A percentile compares a stretch with the other conserved stretches of the same genome.
Evolutionary conservation across 2,888 invertebrate species (phyloP).

Genomic region (Allygus modestus): DNA sequence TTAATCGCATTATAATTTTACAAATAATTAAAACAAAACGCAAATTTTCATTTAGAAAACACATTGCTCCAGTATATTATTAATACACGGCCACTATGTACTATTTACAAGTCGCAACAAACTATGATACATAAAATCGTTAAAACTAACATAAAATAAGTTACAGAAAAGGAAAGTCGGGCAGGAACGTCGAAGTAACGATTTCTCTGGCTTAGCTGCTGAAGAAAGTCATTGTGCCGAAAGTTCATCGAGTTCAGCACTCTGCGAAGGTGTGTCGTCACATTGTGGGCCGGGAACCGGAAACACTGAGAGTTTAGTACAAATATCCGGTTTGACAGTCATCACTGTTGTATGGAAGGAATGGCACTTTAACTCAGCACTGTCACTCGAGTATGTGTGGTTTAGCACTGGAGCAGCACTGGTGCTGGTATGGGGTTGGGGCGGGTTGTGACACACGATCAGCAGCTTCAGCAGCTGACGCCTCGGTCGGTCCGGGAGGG

Average conservation of each 20-base stretch:
- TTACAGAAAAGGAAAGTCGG: constrained; percentile 29
- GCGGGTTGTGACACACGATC: background rate
- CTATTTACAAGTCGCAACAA: constrained; percentile 42
- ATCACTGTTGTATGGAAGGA: background rate
- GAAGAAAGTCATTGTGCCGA: background rate
- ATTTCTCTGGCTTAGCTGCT: background rate
- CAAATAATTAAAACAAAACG: too few relatives aligned
- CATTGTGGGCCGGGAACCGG: background rate
- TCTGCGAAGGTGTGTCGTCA: background rate
- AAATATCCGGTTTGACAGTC: background rate
- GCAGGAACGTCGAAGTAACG: constrained; percentile 26
- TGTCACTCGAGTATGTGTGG: background rate
- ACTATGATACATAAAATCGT: constrained; percentile 27
- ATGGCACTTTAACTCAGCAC: constrained; percentile 36
- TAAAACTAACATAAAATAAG: constrained; percentile 37
- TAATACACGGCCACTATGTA: background rate
- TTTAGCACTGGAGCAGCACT: constrained; percentile 26
- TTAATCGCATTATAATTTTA: too few relatives aligned
- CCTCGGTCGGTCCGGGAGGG: background rate
- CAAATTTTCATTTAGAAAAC: too few relatives aligned
- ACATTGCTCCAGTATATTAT: background rate
- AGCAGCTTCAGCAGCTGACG: background rate
- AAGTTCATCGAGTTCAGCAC: background rate
- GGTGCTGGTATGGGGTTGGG: background rate
- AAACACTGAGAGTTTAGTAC: constrained; percentile 4